A percentile compares a stretch with the other conserved stretches of the same genome.
These are phyloP conservation scores for Lytechinus variegatus DNA, from an alignment of 35 echinoderm and acorn worm species.

Conservation along the genomic window DNA sequence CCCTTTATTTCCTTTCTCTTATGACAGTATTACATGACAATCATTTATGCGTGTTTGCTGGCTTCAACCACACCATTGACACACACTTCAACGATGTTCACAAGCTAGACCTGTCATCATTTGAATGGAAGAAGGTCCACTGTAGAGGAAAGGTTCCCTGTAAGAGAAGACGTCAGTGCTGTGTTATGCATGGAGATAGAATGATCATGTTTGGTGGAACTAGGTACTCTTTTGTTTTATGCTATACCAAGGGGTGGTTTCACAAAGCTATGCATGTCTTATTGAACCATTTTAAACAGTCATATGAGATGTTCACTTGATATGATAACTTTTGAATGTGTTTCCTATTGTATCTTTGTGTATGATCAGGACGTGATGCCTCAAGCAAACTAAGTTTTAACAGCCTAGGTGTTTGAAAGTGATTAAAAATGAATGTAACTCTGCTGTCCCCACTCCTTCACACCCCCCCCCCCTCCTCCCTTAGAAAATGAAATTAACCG, in stretches of 20 bases:
- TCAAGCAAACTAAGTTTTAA: no score
- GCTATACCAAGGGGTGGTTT: neutral
- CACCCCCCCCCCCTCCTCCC: no score
- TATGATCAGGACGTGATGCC: no score
- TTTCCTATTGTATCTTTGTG: no score
- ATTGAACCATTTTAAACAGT: no score
- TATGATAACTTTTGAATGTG: no score
- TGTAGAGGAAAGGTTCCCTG: conserved; percentile 62
- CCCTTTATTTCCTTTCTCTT: neutral
- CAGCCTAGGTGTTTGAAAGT: no score
- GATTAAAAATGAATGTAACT: no score
- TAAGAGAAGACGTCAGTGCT: conserved; percentile 84
- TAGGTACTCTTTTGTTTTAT: conserved; percentile 63
- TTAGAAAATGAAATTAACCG: no score
- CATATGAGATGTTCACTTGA: no score
- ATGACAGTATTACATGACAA: conserved; percentile 73
- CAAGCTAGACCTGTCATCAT: conserved; percentile 75
- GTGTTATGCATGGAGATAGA: conserved; percentile 73
- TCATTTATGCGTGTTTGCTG: conserved; percentile 85
- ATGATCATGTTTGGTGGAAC: conserved; percentile 95
- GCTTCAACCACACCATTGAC: conserved; percentile 83
- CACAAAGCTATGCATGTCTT: no score
- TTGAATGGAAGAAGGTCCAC: conserved; percentile 86
- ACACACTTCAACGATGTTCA: conserved; percentile 90
- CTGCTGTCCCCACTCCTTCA: no score